Evolutionary conservation across 1,140 invertebrate species (phyloP), one percentile per base, ranked within the genome.

Genomic region (Scaptomyza graminum): DNA sequence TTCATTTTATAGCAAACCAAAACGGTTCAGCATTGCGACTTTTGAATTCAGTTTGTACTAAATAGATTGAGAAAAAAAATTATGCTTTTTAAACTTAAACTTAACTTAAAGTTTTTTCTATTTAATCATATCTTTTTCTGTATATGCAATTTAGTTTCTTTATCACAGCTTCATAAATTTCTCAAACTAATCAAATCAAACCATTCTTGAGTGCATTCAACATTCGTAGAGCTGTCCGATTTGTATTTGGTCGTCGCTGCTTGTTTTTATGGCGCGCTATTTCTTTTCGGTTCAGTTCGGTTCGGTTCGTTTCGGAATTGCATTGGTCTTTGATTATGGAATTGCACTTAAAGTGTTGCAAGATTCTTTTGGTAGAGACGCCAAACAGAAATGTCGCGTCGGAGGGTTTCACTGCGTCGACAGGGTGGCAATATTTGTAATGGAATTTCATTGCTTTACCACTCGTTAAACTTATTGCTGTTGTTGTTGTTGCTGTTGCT

Each of bases 331-430:
- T 84, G 81, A 85, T 84, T 84, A 84, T 84, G 74, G 62, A 85
- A 84, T 85, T 80, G 81, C 81, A 84, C 81, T 84, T 74, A 84
- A 85, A 84, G 76, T 84, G 76, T 85, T 85, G 76, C 79, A 76
- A 66, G 52, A 55, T 49, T 15, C 59, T 49, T 46, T 68, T 55
- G 37, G 49, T 34, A 9, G 44, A 34, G 25, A 47, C 41, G 49
- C 15, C 66, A 69, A 49, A 55, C 66, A 22, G 16, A 63, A 22
- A 34, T 34, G 31, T 34, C 31, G 31, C 43, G 34, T 37, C 22
- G 34, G 37, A 50, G 37, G 39, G 34, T 18, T 55, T 28, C 41
- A 57, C 16, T 46, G 16, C 34, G 13, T 52, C 65, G 37, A 51
- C 51, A 60, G 65, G 81, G 77, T 85, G 77, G 82, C 81, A 85